Evolutionary conservation across 2,113 vertebrate genomes (phyloP).

Genomic region (Callopanchax toddi): DNA sequence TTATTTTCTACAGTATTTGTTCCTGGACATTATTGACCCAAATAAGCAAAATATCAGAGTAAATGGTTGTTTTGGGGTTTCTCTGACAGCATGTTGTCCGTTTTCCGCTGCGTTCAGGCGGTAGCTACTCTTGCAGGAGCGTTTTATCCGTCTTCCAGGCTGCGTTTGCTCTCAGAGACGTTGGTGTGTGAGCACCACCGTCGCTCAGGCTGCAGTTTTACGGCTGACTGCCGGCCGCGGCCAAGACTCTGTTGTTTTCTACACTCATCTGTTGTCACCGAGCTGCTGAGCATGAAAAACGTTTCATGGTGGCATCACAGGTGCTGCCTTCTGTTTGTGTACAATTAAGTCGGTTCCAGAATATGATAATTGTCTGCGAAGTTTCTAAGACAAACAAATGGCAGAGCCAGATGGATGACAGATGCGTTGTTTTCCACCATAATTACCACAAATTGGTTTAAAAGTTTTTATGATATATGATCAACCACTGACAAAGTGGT

Average conservation of each 20-base stretch:
- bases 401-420: constrained; percentile 42
- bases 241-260: constrained; percentile 16
- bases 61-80: background rate
- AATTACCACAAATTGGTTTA: constrained; percentile 20
- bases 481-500: constrained; percentile 20
- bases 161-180: constrained; percentile 1
- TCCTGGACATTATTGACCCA: too few relatives aligned
- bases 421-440: constrained; percentile 17
- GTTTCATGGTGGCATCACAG: constrained; percentile 24
- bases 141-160: background rate
- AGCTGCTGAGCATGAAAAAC: constrained; percentile 6
- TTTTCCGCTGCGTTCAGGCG: background rate
- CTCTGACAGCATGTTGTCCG: too few relatives aligned
- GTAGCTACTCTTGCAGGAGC: background rate
- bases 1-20: too few relatives aligned
- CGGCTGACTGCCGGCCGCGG: background rate
- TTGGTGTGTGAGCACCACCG: background rate
- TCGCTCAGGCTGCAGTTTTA: constrained; percentile 5
- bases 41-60: too few relatives aligned
- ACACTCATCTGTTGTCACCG: constrained; percentile 21
- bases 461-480: constrained; percentile 26
- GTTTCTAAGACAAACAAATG: constrained; percentile 28
- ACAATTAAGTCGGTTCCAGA: constrained; percentile 30
- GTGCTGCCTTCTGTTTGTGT: constrained; percentile 36
- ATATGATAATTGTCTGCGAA: constrained; percentile 23